Base-by-base conservation (phyloP, 1,140 invertebrate genomes). In the Drosophila willistoni region DNA sequence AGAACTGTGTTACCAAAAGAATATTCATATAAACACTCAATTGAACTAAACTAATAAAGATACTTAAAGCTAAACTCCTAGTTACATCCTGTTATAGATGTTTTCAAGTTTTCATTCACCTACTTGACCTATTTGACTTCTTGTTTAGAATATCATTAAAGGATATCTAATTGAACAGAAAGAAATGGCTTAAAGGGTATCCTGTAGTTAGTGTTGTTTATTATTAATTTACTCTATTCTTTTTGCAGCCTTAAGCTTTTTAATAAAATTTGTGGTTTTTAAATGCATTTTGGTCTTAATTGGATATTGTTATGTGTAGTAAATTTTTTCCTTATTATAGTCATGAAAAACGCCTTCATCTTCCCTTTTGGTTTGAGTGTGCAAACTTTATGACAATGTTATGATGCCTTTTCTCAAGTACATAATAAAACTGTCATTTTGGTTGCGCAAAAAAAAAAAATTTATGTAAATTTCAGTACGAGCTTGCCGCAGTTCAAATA, bases 361-460 rank as follows among this genome's bases (percentile, higher is more conserved):
- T 63, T 63, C 61, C 61, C n/a, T 42, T 19, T 33, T 10, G 6
- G 10, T 13, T 19, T 44, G 25, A 47, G 61, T 63, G 61, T 51
- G 42, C 25, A 47, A 70, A 64, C 42, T 77, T 77, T 70, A 77
- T 54, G 73, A 56, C 73, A 55, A 55, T 44, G 55, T 25, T 57
- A 75, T 75, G 71, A 57, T 68, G 73, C 72, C 19, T 41, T 9
- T 25, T 36, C 54, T 63, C 33, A 69, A 84, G 72, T 74, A 62
- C 71, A 68, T 68, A 60, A 71, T 67, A 81, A 55, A 77, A 69
- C 29, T 59, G 70, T 56, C 68, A 81, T 81, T 51, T 81, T 62
- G 73, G 61, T 42, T 85, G 71, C 71, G 74, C 65, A 60, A 81
- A 72, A 55, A 60, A 81, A 72, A 55, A 56, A 77, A 4, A 80